Conservation (phyloP, 2,888 invertebrate genomes). For the Orthonychiurus folsomi region DNA sequence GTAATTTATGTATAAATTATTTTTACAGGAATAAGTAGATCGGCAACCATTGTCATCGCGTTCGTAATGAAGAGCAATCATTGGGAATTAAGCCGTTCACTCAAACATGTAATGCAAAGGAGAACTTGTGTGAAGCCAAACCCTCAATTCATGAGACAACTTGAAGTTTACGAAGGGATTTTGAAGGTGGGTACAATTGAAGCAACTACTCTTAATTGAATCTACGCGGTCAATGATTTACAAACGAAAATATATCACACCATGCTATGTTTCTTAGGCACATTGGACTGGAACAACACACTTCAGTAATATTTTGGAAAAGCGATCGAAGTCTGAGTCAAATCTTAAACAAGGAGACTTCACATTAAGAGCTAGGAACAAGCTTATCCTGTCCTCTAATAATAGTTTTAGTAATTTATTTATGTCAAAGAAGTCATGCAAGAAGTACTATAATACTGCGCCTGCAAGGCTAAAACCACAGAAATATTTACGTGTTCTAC, state of each 20-base stretch:
- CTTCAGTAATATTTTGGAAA: slow-evolving; percentile 71
- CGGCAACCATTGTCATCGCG: slow-evolving; percentile 95
- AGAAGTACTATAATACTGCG: slow-evolving; percentile 40
- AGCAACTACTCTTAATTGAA: no score
- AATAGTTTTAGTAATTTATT: slow-evolving; percentile 31
- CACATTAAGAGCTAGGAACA: slow-evolving; percentile 29
- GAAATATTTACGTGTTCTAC: slow-evolving; percentile 18
- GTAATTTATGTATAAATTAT: slow-evolving; percentile 2
- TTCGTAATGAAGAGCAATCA: slow-evolving; percentile 97
- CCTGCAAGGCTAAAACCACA: slow-evolving; percentile 38
- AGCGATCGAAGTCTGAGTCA: slow-evolving; percentile 81
- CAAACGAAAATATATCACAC: no score
- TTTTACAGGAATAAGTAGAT: slow-evolving; percentile 62
- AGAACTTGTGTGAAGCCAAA: slow-evolving; percentile 94
- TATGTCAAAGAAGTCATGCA: slow-evolving; percentile 31
- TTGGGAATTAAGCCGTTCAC: slow-evolving; percentile 82
- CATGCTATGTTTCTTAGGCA: no score
- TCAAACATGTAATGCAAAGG: slow-evolving; percentile 80
- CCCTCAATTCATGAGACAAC: slow-evolving; percentile 82
- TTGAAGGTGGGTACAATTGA: no score
- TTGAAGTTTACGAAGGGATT: slow-evolving; percentile 69
- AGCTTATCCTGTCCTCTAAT: slow-evolving; percentile 25
- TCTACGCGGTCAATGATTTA: no score
- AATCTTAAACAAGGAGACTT: slow-evolving; percentile 62
- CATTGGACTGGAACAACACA: slow-evolving; percentile 95